phyloP scores from a whole-genome alignment of 1,140 invertebrate species.

The Drosophila simulans region DNA sequence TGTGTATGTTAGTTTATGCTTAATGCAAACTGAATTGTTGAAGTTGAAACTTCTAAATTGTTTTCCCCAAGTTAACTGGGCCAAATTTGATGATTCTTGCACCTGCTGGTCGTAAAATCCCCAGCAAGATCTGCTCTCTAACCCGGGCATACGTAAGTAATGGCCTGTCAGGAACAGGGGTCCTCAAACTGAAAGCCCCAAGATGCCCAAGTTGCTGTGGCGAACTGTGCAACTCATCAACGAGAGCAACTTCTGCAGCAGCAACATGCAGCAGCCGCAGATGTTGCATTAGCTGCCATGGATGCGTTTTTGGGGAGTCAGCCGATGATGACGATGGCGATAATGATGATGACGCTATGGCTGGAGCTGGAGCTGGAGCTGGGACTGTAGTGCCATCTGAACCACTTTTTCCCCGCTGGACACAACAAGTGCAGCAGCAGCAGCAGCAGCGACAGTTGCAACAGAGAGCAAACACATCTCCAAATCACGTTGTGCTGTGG shows the following conservation, averaged over 20 bases:
- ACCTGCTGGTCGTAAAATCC: conserved; percentile 1
- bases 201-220: conserved; percentile 21
- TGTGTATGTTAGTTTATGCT: no score
- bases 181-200: conserved; percentile 20
- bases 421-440: conserved; percentile 70
- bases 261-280: conserved; percentile 25
- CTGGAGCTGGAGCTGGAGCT: conserved; percentile 35
- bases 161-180: conserved; percentile 33
- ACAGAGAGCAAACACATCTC: conserved; percentile 76
- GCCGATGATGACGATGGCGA: conserved; percentile 28
- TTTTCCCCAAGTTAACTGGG: background rate
- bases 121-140: conserved; percentile 10
- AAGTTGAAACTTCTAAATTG: background rate
- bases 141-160: conserved; percentile 22
- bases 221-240: conserved; percentile 54
- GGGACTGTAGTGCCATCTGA: conserved; percentile 63
- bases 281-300: conserved; percentile 26
- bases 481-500: conserved; percentile 62
- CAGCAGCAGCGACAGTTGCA: conserved; percentile 50
- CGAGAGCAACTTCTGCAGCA: conserved; percentile 53
- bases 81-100: conserved; percentile 7
- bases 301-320: conserved; percentile 45
- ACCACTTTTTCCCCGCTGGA: conserved; percentile 75
- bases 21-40: background rate
- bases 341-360: conserved; percentile 40